Conservation (phyloP, 2,797 vertebrate species). For the Enoplosus armatus region DNA sequence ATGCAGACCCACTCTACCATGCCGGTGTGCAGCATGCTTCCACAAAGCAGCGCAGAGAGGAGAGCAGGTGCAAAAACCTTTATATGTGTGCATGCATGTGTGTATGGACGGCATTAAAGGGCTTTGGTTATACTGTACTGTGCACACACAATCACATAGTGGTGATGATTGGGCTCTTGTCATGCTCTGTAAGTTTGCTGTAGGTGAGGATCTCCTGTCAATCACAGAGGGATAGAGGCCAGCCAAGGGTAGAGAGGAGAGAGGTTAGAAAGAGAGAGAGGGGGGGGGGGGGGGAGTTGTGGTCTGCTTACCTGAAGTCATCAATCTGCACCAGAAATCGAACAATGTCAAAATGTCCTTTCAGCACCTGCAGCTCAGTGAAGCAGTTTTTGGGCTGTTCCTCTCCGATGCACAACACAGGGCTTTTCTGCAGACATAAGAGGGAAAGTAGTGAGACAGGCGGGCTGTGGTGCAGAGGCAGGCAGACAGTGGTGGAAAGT, state of each 20-base stretch:
- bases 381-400: conserved; percentile 96
- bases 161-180: conserved; percentile 84
- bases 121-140: conserved; percentile 60
- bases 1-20: conserved; percentile 74
- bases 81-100: conserved; percentile 26
- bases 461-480: neutral
- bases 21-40: conserved; percentile 57
- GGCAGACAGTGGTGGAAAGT: neutral
- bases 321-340: conserved; percentile 97
- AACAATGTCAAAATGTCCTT: conserved; percentile 97
- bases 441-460: conserved; percentile 58
- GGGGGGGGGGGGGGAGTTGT: conserved; percentile 6
- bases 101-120: conserved; percentile 46
- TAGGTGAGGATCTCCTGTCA: conserved; percentile 85
- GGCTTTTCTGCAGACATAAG: conserved; percentile 88
- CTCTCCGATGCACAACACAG: conserved; percentile 93
- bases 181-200: conserved; percentile 84
- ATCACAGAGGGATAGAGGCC: conserved; percentile 78
- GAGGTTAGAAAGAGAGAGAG: conserved; percentile 38
- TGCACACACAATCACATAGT: conserved; percentile 63
- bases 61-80: conserved; percentile 64
- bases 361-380: conserved; percentile 96
- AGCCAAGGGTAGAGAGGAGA: conserved; percentile 72
- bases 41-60: conserved; percentile 42
- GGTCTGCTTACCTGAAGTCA: conserved; percentile 92